Evolutionary conservation across 2,797 vertebrate genomes (phyloP), one percentile per base, ranked within the genome.

Genomic region (Sebastes elongatus): DNA sequence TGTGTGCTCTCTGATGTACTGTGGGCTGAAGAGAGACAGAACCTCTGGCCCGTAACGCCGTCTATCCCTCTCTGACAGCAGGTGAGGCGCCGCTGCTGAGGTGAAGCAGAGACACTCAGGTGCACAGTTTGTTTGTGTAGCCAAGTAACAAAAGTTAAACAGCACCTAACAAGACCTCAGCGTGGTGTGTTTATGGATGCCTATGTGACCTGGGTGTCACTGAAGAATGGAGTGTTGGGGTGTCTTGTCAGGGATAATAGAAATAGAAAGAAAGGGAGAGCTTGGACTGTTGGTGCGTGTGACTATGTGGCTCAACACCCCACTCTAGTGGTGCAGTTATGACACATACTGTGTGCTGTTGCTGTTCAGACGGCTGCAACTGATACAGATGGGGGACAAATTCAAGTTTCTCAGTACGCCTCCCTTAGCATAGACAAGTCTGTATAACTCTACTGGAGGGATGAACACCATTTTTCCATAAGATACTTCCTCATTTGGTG

Each of bases 81-180:
- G 92, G 91, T 92, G 85, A 85, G 71, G 32, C 33, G 4, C 22
- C 0, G 56, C 76, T 53, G 46, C 49, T 91, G 92, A 92, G 72
- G 83, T 74, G 80, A 92, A 93, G 82, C 93, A 93, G 92, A 90
- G 63, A 72, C 84, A 22, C 32, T 74, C 89, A 89, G 86, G 88
- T 89, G 77, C 60, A 42, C 57, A 10, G 81, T 91, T 88, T 93
- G 79, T 94, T 91, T 91, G 80, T 81, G 93, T 92, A 78, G 82
- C 92, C 71, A 69, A 86, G 93, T 66, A 91, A 95, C 92, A 66
- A 33, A 74, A 89, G 80, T 59, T 80, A 90, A 94, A 92, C 90
- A 92, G 38, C 56, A 28, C 62, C 52, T 63, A 80, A 71, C 27
- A 75, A 8, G 10, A 66, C 76, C 80, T 66, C 52, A n/a, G 62